phyloP scores from a whole-genome alignment of 2,113 vertebrate species.

The Oreocharis arfaki region DNA sequence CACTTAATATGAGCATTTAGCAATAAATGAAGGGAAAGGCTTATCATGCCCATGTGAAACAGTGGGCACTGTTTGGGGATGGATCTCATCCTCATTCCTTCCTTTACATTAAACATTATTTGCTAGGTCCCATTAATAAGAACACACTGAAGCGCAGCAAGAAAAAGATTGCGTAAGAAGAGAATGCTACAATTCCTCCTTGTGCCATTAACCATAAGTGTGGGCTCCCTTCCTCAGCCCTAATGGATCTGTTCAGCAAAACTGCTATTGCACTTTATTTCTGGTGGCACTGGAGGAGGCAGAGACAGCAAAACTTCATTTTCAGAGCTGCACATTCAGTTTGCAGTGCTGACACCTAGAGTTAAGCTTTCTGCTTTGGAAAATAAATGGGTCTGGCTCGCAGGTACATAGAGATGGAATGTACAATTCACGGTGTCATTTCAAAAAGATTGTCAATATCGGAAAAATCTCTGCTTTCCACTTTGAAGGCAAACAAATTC shows the following conservation, averaged over 20 bases:
- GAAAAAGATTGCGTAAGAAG: not conserved
- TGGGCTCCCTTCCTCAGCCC: not conserved
- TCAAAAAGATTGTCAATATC: not conserved
- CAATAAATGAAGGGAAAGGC: not conserved
- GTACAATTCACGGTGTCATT: not conserved
- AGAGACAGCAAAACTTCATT: constrained; percentile 21
- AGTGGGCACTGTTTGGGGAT: not conserved
- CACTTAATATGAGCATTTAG: not conserved
- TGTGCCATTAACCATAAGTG: not conserved
- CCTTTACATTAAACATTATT: not conserved
- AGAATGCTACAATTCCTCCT: not conserved
- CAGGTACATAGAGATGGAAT: not conserved
- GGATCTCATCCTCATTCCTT: not conserved
- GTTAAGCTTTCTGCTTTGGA: constrained; percentile 22
- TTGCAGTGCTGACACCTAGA: constrained; percentile 64
- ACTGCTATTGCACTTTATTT: not conserved
- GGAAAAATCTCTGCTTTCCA: not conserved
- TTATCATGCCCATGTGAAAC: not conserved
- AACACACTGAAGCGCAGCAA: not conserved
- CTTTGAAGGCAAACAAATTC: not conserved
- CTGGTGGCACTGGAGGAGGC: constrained; percentile 2
- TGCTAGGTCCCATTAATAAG: not conserved
- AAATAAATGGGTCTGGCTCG: not conserved
- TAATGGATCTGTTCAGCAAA: not conserved
- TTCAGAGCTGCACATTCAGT: constrained; percentile 14